Base-by-base conservation (phyloP, 2,888 invertebrate species). In the Heliconius sara region DNA sequence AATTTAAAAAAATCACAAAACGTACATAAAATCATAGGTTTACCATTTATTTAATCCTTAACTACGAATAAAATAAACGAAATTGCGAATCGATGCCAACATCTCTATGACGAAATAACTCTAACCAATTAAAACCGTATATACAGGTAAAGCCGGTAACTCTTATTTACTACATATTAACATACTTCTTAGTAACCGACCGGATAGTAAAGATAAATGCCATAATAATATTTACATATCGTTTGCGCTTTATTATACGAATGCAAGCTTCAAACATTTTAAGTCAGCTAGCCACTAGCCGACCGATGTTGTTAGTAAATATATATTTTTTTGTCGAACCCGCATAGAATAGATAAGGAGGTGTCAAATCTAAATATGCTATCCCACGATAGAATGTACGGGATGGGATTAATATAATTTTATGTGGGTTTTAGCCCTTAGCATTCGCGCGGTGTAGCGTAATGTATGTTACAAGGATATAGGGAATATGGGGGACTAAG, bases 401-500 rank as follows among this genome's bases (percentile, higher is more conserved):
- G 90, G 88, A 92, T 94, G 90, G 90, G 88, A 92, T 94, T 93
- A 93, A 93, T 94, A 94, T 94, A 95, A 94, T 94, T 94, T 92
- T 90, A 91, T 93, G 79, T 87, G 83, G 87, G 88, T 87, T 83
- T 80, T 84, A 84, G 85, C 89, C 91, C 91, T 93, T 91, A 91
- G 89, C 87, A 91, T 92, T 93, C 93, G 90, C 91, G 92, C 90
- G 90, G 91, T 91, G 92, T 92, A 88, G 88, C 88, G 91, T 93
- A 93, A 94, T 93, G 93, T 92, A 91, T 93, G 93, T 92, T 85
- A 89, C 88, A 90, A 90, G 91, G 90, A 87, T 88, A 85, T 83
- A 87, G 88, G 90, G 90, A 88, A 89, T 88, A 89, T 85, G 85
- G 84, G 86, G 89, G 90, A 91, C 88, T 90, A 89, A 88, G 88